Evolutionary conservation across 2,113 vertebrate species (phyloP), one percentile per base, ranked within the genome.

Genomic region (Microcebus tavaratra): DNA sequence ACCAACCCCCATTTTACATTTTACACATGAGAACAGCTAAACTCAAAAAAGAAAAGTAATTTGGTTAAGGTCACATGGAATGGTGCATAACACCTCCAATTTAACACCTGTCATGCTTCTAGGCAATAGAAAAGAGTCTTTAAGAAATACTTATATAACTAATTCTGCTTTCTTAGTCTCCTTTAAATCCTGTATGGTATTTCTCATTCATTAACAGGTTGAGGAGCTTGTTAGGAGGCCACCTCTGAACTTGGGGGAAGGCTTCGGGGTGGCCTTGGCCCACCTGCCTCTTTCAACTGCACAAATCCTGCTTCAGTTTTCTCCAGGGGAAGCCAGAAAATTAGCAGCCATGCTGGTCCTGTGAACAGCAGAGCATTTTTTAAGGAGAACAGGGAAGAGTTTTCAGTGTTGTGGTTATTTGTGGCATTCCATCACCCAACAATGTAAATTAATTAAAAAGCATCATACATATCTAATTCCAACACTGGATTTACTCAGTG

Each of bases 391-490:
- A n/a, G 72, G 45, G 53, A 95, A 90, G 70, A 73, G 23, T 76
- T 87, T 87, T 81, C 65, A 18, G 0, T 78, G 48, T 82, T 88
- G 81, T 96, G 36, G 82, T 82, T 97, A 85, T 97, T 97, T 96
- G 84, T 97, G 14, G 97, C 96, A 95, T 96, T 98, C 98, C 96
- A 98, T 98, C 97, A 97, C 82, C 94, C 91, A 98, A 98, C 98
- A 98, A 88, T 93, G 97, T 98, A 98, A 98, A 99, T 99, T 98
- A 99, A 98, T 98, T 99, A 98, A 98, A 98, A 96, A 98, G 93
- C 97, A 96, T 97, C 94, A 96, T 94, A 97, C 97, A 97, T 98
- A 98, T 98, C 97, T 98, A 96, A 98, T 98, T 98, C 97, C 86
- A 98, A 87, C 63, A 88, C 59, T 96, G 82, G 94, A 97, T 98